Evolutionary conservation across 1,140 invertebrate species (phyloP), one percentile per base, ranked within the genome.

Genomic region (Scaptomyza pallida): DNA sequence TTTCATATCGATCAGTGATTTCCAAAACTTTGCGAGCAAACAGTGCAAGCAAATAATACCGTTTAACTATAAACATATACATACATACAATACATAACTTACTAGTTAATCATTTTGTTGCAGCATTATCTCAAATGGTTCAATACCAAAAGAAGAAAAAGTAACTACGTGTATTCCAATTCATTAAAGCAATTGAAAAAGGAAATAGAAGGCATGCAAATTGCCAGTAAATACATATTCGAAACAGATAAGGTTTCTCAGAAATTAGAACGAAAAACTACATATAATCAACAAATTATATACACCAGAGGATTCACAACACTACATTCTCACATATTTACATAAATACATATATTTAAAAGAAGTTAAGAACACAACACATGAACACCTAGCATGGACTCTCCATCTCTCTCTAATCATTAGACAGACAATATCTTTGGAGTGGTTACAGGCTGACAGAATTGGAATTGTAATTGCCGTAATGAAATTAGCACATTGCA

Each of bases 81-180:
- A 37, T 37, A n/a, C 33, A 37, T 37, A 37, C 33, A 37, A 37
- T 30, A 62, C 47, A 35, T 50, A 51, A 60, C 21, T 60, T 19
- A 57, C 30, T 33, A 51, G 52, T 41, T 51, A 72, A 64, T 37
- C 15, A 51, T 57, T 74, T 59, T 57, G 57, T 77, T 81, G 56
- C 75, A 41, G 71, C 78, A 77, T 80, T 81, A 77, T 72, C 41
- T 33, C 37, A 63, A 37, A 72, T 70, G 62, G 69, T 61, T 45
- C 52, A 64, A 73, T 50, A 59, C 55, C 50, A 61, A 41, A 44
- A 61, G 41, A 50, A 51, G 41, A 81, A 74, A 45, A 75, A 67
- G 55, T 75, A 89, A 76, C 82, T 88, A 89, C 83, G 83, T 89
- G 82, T 88, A 88, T 89, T 89, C 82, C 82, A 89, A 83, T 89